Evolutionary conservation across 2,888 invertebrate genomes (phyloP).

Genomic region (Spisula subtruncata): DNA sequence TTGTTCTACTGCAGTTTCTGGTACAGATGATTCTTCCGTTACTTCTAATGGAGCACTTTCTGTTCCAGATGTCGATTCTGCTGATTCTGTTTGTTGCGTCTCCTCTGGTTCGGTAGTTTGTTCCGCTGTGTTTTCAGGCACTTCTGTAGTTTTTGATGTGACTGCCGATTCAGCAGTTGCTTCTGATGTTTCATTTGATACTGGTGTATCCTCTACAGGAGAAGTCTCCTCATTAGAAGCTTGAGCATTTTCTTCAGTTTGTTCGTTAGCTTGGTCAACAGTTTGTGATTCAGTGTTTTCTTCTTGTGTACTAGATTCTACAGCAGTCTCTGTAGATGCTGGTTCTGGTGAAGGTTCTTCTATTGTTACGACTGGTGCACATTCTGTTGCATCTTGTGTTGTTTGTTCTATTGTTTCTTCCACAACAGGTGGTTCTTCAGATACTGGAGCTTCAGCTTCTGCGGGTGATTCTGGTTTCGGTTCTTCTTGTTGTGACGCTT

Average conservation of each 20-base stretch:
- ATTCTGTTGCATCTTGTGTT: background rate
- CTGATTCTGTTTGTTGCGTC: background rate
- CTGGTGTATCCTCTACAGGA: conserved; percentile 1
- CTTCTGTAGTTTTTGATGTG: background rate
- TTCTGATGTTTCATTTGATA: conserved; percentile 16
- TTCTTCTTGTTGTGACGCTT: background rate
- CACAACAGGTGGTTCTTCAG: conserved; percentile 3
- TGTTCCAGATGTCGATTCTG: background rate
- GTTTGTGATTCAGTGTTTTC: conserved; percentile 3
- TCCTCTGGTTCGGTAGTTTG: background rate
- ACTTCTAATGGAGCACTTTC: background rate
- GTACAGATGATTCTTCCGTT: background rate
- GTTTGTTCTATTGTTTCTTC: conserved; percentile 27
- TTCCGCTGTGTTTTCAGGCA: background rate
- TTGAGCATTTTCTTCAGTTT: conserved; percentile 31
- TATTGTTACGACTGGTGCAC: background rate
- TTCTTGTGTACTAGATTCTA: background rate
- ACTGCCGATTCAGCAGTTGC: background rate
- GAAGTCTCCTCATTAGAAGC: background rate
- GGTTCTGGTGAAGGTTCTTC: conserved; percentile 2
- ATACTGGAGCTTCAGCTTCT: background rate
- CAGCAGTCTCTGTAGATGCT: background rate
- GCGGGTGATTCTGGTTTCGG: background rate
- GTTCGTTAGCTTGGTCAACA: conserved; percentile 20
- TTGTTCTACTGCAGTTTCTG: background rate